Base-by-base conservation (phyloP, 2,113 vertebrate genomes). In the Rhegmatorhina hoffmannsi region DNA sequence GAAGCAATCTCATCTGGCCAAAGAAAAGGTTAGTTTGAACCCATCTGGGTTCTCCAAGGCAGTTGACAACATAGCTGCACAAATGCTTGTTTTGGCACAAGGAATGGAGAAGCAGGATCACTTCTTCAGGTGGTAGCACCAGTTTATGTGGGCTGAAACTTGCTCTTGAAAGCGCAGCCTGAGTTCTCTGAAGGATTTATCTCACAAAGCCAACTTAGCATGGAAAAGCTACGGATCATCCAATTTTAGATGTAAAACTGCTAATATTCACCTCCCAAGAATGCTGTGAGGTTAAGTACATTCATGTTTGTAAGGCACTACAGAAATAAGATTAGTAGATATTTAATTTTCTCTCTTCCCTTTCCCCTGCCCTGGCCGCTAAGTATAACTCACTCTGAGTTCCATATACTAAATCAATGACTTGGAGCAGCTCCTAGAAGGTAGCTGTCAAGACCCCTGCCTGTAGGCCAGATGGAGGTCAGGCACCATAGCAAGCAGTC, bases 81-180 rank as follows among this genome's bases (percentile, higher is more conserved):
- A 94, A 93, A 89, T 78, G 87, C 92, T 97, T 94, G 77, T 95
- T 79, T 94, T 97, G 96, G 96, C 94, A 70, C 43, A 56, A 78
- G 84, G 76, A 92, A 78, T 2, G 64, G 80, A 93, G 89, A 60
- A 89, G 80, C 68, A 78, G 60, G 68, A 91, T 64, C 79, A 55
- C 90, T 95, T 87, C 91, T 95, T 92, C 77, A 81, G 92, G 84
- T 93, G 86, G 91, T 80, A 96, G 25, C 84, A 73, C 91, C 91
- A 92, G 86, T 59, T 84, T 52, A 74, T 29, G n/a, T 36, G 78
- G 80, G 60, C 89, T 72, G 66, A 94, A 81, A 95, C 49, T 15
- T 11, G 8, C 74, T 59, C 80, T 67, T 72, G 33, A 72, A 89
- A 90, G 86, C 31, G 15, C 47, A 89, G 84, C 38, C 64, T 20